Percentiles rank a stretch among this genome's conserved stretches.
Evolutionary conservation across 2,888 invertebrate species (phyloP).

Genomic region (Leptogaster cylindrica): DNA sequence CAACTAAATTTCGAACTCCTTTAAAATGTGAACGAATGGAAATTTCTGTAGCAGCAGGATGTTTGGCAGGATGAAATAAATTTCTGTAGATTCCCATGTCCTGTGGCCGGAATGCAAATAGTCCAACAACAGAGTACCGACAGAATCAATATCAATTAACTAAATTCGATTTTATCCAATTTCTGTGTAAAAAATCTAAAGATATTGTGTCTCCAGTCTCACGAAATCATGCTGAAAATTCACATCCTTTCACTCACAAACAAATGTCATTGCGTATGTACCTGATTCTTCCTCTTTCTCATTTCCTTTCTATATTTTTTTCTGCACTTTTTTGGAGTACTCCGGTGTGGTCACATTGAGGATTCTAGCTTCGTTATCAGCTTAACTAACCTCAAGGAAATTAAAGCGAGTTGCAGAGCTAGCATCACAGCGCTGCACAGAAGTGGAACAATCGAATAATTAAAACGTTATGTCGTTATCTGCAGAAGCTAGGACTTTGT

Average conservation of each 20-base stretch:
- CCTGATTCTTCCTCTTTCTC: no score
- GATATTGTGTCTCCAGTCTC: not conserved
- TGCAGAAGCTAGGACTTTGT: not conserved
- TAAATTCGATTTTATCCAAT: no score
- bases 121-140: not conserved
- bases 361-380: no score
- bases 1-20: no score
- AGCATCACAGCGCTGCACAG: no score
- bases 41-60: no score
- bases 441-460: not conserved
- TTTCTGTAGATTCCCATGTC: not conserved
- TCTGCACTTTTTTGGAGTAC: no score
- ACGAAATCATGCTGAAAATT: not conserved
- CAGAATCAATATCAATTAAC: not conserved
- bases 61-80: no score
- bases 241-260: constrained; percentile 3
- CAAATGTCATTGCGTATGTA: not conserved
- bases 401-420: not conserved
- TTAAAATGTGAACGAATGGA: no score
- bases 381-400: not conserved
- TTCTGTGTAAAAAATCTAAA: no score
- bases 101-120: not conserved
- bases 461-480: constrained; percentile 12
- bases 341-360: no score
- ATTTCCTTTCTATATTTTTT: no score